phyloP scores from a whole-genome alignment of 1,140 invertebrate species.

The Zaprionus tsacasi region DNA sequence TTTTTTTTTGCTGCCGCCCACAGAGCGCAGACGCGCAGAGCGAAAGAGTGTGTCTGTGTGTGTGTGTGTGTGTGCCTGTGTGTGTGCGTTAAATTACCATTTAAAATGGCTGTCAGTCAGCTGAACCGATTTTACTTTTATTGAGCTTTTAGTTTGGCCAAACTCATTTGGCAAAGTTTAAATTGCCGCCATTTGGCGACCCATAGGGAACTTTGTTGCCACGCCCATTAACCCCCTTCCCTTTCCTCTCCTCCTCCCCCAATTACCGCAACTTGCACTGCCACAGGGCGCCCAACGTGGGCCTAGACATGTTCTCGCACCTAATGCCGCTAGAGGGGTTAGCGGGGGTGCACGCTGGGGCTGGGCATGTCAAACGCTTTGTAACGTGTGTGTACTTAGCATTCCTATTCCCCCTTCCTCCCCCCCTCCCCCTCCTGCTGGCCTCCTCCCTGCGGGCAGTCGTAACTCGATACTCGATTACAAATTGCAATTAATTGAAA shows the following conservation, averaged over 20 bases:
- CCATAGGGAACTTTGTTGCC: conserved; percentile 26
- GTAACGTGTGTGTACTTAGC: conserved; percentile 14
- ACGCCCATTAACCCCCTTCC: neutral
- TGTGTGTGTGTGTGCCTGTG: conserved; percentile 27
- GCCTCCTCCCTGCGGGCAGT: conserved; percentile 12
- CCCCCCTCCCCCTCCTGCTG: neutral
- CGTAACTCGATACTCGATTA: conserved; percentile 81
- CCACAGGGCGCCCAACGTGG: conserved; percentile 38
- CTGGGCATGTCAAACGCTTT: conserved; percentile 54
- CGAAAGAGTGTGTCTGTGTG: conserved; percentile 8
- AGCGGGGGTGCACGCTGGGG: neutral
- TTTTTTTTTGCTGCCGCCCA: neutral
- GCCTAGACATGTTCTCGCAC: neutral
- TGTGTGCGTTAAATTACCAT: conserved; percentile 76
- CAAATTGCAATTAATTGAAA: conserved; percentile 84
- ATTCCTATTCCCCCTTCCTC: neutral
- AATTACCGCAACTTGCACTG: conserved; percentile 72
- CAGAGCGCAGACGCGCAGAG: conserved; percentile 75
- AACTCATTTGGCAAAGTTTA: conserved; percentile 77
- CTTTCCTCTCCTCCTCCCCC: neutral
- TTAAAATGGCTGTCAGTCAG: conserved; percentile 83
- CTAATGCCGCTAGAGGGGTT: neutral
- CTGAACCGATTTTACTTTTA: conserved; percentile 75
- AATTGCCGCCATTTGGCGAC: conserved; percentile 71
- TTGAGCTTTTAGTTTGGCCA: conserved; percentile 81